Conservation (phyloP, 2,797 vertebrate species). For the Leucoraja ocellata region DNA sequence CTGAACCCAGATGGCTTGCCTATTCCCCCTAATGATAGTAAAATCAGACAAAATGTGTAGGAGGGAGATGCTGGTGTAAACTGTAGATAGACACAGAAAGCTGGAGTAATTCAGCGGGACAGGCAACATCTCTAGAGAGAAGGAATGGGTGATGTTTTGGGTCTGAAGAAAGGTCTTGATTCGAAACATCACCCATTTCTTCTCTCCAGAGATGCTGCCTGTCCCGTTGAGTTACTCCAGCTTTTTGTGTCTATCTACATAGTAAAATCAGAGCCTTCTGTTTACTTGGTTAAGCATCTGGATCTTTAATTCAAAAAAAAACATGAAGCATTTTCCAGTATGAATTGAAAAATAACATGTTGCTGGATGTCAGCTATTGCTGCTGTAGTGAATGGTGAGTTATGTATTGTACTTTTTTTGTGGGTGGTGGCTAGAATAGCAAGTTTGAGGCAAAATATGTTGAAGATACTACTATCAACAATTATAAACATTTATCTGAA, state of each 20-base stretch:
- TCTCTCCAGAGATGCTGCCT: no score
- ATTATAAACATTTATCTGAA: not conserved
- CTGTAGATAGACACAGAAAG: no score
- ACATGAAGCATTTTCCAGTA: not conserved
- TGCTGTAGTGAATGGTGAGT: not conserved
- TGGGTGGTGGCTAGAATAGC: not conserved
- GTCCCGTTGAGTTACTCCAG: no score
- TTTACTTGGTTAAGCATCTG: not conserved
- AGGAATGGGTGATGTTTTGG: no score
- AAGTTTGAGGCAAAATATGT: not conserved
- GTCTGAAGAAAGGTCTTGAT: no score
- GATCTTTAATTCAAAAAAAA: not conserved
- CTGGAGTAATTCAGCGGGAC: no score
- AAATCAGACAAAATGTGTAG: not conserved
- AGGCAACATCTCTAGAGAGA: no score
- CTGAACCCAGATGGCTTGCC: not conserved
- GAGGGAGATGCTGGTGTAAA: no score
- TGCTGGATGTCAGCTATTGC: not conserved
- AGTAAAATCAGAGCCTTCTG: not conserved
- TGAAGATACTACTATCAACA: not conserved
- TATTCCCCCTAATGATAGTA: not conserved
- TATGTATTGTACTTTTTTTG: not conserved
- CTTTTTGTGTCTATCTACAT: no score
- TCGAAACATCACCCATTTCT: no score
- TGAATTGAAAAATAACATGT: not conserved